phyloP scores from a whole-genome alignment of 2,113 vertebrate species.

The Oryzias melastigma region DNA sequence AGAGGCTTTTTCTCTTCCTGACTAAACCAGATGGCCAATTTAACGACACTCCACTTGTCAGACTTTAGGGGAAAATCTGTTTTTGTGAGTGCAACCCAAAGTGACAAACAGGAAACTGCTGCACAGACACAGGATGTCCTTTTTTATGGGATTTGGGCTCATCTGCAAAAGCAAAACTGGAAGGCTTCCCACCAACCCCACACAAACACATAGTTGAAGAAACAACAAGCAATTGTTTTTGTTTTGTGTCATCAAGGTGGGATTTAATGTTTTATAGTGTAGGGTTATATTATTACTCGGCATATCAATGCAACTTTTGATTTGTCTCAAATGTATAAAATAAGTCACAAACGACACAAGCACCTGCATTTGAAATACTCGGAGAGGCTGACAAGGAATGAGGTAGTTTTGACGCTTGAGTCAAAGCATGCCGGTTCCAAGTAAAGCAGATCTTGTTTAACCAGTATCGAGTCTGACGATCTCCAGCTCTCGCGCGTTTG shows the following conservation, averaged over 20 bases:
- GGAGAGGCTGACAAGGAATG: not conserved
- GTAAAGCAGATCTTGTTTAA: slow-evolving; percentile 20
- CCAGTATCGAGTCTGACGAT: slow-evolving; percentile 2
- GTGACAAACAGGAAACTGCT: slow-evolving; percentile 69
- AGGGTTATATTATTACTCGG: too few species aligned
- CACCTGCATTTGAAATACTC: slow-evolving; percentile 13
- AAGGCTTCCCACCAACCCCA: not conserved
- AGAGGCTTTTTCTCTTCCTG: slow-evolving; percentile 69
- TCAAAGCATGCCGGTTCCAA: slow-evolving; percentile 3
- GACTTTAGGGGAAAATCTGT: slow-evolving; percentile 32
- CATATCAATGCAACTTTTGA: too few species aligned
- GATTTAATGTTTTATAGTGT: not conserved
- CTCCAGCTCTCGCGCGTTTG: not conserved
- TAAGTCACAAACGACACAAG: slow-evolving; percentile 21
- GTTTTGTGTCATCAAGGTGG: not conserved
- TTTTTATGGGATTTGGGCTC: slow-evolving; percentile 28
- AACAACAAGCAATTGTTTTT: slow-evolving; percentile 3
- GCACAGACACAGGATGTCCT: slow-evolving; percentile 47
- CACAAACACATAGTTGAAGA: slow-evolving; percentile 4
- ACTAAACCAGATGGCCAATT: slow-evolving; percentile 57
- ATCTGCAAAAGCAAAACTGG: slow-evolving; percentile 38
- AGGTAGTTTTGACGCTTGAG: not conserved
- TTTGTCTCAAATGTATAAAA: not conserved
- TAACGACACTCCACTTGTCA: slow-evolving; percentile 44
- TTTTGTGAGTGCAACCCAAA: slow-evolving; percentile 11